Base-by-base conservation (phyloP, 2,888 invertebrate species). In the Sipha maydis region DNA sequence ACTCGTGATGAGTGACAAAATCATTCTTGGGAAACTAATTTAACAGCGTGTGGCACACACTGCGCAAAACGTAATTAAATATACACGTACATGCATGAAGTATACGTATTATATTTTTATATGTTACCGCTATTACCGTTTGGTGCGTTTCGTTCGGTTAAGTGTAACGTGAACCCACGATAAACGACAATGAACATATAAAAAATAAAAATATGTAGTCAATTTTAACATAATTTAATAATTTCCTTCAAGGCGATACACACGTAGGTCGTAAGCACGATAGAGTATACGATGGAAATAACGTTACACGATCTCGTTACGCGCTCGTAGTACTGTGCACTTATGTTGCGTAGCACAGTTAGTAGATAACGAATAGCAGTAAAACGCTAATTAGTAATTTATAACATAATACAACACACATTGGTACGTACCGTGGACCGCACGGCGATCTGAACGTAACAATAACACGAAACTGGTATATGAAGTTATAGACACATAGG, bases 361-460 rank as follows among this genome's bases (percentile, higher is more conserved):
- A 34, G 4, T 56, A 56, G 56, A 56, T 56, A 56, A n/a, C 69
- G n/a, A 69, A 28, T 69, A 69, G 28, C 71, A 71, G 71, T 71
- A 71, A 31, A 71, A 71, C 31, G 14, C 28, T 71, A 71, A 71
- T 71, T 71, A 71, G 71, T 71, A 71, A 71, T 71, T 71, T 71
- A 71, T 71, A 28, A 28, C 28, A 71, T 28, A n/a, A n/a, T 14
- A 28, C 11, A 28, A 28, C 69, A 71, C 17, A 14, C 28, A 17
- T 11, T 28, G 3, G 14, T 14, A 17, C 28, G 71, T 71, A 71
- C 14, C 14, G 17, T 3, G 14, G 28, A 2, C 31, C 71, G 71
- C 0, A 0, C 17, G 67, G 61, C 61, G 61, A 61, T 21, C 61
- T 21, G 21, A 61, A 61, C 25, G 21, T 21, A 61, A 61, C 25